Evolutionary conservation across 1,140 invertebrate genomes (phyloP), one percentile per base, ranked within the genome.

Genomic region (Leucophenga varia): DNA sequence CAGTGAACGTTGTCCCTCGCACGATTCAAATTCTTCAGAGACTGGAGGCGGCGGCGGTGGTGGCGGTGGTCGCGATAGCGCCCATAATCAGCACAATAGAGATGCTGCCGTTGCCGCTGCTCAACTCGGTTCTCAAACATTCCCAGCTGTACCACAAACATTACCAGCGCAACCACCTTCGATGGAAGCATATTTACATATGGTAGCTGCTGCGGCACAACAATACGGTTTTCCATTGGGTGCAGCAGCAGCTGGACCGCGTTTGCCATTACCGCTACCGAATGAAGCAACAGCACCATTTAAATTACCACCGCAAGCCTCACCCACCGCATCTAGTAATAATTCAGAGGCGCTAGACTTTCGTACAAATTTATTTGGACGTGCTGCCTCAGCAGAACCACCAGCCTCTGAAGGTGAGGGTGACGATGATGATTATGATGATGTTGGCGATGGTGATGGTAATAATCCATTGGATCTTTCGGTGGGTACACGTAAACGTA

Each of bases 121-220:
- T 8, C 25, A 51, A 22, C 64, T 82, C 39, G 76, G 81, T 19
- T 75, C 78, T 1, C 76, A 61, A 17, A 57, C 69, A 63, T 70
- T 70, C 56, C 64, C 69, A 45, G 60, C 61, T 28, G 58, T 67
- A 55, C 69, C 69, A 52, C 64, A 68, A 31, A 58, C 86, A 3
- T 67, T 87, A 57, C 85, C 86, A 41, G 81, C 86, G 14, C 86
- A 88, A 67, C 86, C 87, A 4, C 86, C 86, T 18, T 87, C 86
- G 2, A 86, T 89, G 79, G 87, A 87, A 37, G 87, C 87, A 2
- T 89, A 89, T 70, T 79, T 89, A 19, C 82, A 83, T 39, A 84
- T 83, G 32, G 82, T 82, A 9, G 82, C 83, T 1, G 82, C 82
- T 0, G 82, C 81, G 6, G 84, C 83, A 3, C 82, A 82, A 13